A percentile compares a stretch with the other conserved stretches of the same genome.
Conservation (phyloP, 2,113 vertebrate genomes). For the Cromileptes altivelis region DNA sequence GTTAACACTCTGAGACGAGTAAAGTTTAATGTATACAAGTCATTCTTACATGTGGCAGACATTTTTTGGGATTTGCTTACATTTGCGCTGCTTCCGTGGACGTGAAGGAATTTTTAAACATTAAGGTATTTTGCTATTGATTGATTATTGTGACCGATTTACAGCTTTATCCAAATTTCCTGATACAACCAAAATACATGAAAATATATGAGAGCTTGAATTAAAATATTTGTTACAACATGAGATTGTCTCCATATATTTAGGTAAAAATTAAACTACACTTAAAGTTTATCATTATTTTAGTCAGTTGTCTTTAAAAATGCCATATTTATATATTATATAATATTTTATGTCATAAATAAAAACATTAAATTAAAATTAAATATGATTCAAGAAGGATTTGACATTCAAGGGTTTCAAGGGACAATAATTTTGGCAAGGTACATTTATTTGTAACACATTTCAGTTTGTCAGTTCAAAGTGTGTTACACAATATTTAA, state of each 20-base stretch:
- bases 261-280: not conserved
- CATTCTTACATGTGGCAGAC: slow-evolving; percentile 17
- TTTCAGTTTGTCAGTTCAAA: not conserved
- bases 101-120: slow-evolving; percentile 1
- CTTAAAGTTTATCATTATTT: not conserved
- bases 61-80: slow-evolving; percentile 30
- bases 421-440: not conserved
- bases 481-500: not conserved
- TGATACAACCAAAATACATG: too few species aligned
- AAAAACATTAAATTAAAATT: too few species aligned
- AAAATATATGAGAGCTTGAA: not conserved
- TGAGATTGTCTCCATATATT: not conserved
- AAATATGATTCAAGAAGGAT: not conserved
- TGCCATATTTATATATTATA: too few species aligned
- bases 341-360: too few species aligned
- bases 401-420: not conserved
- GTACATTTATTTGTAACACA: not conserved
- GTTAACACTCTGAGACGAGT: slow-evolving; percentile 49
- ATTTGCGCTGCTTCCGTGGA: not conserved
- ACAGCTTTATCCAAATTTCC: not conserved
- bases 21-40: slow-evolving; percentile 44
- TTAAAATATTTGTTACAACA: not conserved
- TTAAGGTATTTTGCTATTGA: not conserved
- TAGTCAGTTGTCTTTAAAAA: not conserved
- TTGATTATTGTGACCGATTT: not conserved